Percentiles rank a stretch among this genome's conserved stretches.
Conservation (phyloP, 1,140 invertebrate species). For the Drosophila prosaltans region DNA sequence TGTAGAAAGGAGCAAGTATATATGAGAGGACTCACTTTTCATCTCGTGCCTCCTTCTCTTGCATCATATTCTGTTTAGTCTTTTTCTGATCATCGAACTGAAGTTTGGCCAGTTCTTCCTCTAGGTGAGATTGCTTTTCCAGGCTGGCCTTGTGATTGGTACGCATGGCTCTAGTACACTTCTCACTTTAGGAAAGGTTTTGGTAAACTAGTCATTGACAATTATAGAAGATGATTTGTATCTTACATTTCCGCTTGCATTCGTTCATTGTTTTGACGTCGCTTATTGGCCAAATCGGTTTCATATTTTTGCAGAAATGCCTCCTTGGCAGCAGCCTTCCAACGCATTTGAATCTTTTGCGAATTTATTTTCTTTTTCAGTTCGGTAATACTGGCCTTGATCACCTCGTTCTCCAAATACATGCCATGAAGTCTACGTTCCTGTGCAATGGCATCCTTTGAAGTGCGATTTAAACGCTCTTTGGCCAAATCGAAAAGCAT, state of each 20-base stretch:
- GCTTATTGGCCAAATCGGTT: conserved; percentile 32
- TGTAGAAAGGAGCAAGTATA: neutral
- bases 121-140: conserved; percentile 39
- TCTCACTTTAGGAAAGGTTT: conserved; percentile 31
- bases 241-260: conserved; percentile 51
- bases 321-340: conserved; percentile 26
- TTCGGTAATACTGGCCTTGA: conserved; percentile 21
- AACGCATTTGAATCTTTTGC: conserved; percentile 11
- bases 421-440: conserved; percentile 47
- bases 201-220: neutral
- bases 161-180: conserved; percentile 14
- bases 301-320: conserved; percentile 21
- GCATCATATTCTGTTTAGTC: neutral
- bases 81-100: neutral
- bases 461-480: conserved; percentile 34
- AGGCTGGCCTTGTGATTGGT: conserved; percentile 32
- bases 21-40: conserved; percentile 49
- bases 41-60: conserved; percentile 30
- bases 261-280: conserved; percentile 22
- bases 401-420: conserved; percentile 37
- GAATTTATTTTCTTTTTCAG: conserved; percentile 26
- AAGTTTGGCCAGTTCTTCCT: conserved; percentile 24
- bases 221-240: neutral
- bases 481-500: conserved; percentile 36
- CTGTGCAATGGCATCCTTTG: conserved; percentile 36